Conservation (phyloP, 2,888 invertebrate genomes). For the Acholoe squamosa region DNA sequence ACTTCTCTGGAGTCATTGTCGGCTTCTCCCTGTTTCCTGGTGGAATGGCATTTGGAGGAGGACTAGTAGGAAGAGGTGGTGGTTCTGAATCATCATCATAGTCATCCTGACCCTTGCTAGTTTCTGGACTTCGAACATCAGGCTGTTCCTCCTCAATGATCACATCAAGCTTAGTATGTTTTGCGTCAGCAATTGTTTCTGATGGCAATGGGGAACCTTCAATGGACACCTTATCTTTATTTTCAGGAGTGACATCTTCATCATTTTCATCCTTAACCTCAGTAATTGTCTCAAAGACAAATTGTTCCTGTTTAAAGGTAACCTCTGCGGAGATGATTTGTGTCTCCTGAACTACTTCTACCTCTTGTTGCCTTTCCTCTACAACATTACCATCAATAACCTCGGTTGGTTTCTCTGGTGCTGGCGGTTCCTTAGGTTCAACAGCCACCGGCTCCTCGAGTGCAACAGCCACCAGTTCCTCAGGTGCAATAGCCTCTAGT, state of each 20-base stretch:
- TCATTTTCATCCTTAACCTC: not conserved
- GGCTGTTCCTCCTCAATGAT: not conserved
- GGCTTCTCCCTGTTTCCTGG: not conserved
- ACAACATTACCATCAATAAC: not conserved
- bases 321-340: not conserved
- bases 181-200: not conserved
- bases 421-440: too few species aligned
- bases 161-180: not conserved
- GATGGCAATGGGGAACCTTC: not conserved
- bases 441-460: too few species aligned
- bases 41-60: not conserved
- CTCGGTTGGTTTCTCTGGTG: not conserved
- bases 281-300: slow-evolving; percentile 10
- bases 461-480: too few species aligned
- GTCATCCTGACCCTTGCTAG: not conserved
- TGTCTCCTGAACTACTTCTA: not conserved
- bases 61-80: not conserved
- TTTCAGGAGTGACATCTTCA: not conserved
- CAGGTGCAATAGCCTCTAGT: too few species aligned
- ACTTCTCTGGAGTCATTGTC: not conserved
- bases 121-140: not conserved
- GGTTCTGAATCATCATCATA: not conserved
- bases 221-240: not conserved
- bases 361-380: not conserved
- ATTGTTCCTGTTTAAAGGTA: not conserved